Conservation (phyloP, 1,140 invertebrate species). For the Caenorhabditis latens region DNA sequence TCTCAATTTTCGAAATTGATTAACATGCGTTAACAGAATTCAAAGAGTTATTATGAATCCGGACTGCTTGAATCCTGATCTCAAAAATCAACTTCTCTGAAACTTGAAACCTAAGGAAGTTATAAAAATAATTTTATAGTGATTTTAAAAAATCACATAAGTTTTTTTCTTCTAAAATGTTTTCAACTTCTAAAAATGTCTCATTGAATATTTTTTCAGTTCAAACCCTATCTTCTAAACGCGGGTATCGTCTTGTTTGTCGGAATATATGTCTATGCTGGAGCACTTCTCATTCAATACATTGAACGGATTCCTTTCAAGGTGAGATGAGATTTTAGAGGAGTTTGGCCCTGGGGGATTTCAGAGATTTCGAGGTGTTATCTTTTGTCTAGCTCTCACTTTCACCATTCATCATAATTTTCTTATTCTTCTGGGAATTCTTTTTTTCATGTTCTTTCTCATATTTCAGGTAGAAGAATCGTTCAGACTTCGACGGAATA, state of each 20-base stretch:
- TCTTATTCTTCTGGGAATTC: neutral
- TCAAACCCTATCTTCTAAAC: slow-evolving; percentile 43
- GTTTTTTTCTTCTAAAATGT: neutral
- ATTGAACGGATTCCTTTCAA: slow-evolving; percentile 35
- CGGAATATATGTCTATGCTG: slow-evolving; percentile 42
- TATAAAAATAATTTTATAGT: no score
- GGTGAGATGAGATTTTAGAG: neutral
- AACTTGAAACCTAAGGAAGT: no score
- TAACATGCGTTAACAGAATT: no score
- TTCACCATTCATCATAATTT: neutral
- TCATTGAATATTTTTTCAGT: neutral
- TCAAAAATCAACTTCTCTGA: neutral
- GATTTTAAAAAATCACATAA: neutral
- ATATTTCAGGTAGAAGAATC: slow-evolving; percentile 42
- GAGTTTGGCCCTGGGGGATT: neutral
- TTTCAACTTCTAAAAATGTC: neutral
- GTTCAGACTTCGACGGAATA: slow-evolving; percentile 38
- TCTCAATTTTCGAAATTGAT: no score
- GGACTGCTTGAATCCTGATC: no score
- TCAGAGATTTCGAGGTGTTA: slow-evolving; percentile 2
- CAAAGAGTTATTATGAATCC: no score
- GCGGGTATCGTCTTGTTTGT: slow-evolving; percentile 29
- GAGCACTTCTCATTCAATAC: slow-evolving; percentile 43
- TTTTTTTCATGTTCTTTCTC: neutral
- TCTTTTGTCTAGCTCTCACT: neutral